Conservation (phyloP, 1,140 invertebrate genomes). For the Drosophila murphyi region DNA sequence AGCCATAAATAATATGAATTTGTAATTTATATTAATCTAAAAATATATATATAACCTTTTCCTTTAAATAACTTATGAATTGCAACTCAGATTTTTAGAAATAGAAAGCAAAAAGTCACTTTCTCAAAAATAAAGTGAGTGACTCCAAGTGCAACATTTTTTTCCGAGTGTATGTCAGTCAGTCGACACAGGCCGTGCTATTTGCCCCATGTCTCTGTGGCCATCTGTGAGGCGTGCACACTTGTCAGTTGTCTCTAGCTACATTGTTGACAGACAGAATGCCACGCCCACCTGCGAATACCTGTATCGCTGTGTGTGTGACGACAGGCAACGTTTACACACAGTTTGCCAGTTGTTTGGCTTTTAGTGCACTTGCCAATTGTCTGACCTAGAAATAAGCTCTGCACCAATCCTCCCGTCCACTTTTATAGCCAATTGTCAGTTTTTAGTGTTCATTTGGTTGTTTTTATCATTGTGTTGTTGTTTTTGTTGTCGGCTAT, state of each 20-base stretch:
- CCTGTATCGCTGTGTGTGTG: conserved; percentile 11
- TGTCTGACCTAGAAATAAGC: conserved; percentile 70
- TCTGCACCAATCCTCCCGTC: conserved; percentile 1
- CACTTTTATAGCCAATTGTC: conserved; percentile 34
- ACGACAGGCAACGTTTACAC: conserved; percentile 6
- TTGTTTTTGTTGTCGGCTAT: conserved; percentile 41
- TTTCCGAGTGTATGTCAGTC: conserved; percentile 17
- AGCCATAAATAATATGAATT: too few relatives aligned
- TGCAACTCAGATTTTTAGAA: too few relatives aligned
- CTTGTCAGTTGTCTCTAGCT: conserved; percentile 77
- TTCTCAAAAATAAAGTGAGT: too few relatives aligned
- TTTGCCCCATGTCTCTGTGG: conserved; percentile 31
- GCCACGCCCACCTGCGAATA: conserved; percentile 56
- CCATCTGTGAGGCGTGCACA: conserved; percentile 79
- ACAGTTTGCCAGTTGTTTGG: conserved; percentile 58
- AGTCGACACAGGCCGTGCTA: conserved; percentile 20
- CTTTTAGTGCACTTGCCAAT: conserved; percentile 78
- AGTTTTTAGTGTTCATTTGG: conserved; percentile 61
- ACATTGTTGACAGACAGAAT: conserved; percentile 72
- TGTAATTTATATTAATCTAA: too few relatives aligned
- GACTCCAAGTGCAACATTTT: background rate
- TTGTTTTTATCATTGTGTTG: conserved; percentile 22
- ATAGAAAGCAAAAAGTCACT: too few relatives aligned
- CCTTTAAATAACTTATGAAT: too few relatives aligned
- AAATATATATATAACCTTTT: too few relatives aligned